phyloP scores from a whole-genome alignment of 2,113 vertebrate genomes.

The Catharus bicknelli region DNA sequence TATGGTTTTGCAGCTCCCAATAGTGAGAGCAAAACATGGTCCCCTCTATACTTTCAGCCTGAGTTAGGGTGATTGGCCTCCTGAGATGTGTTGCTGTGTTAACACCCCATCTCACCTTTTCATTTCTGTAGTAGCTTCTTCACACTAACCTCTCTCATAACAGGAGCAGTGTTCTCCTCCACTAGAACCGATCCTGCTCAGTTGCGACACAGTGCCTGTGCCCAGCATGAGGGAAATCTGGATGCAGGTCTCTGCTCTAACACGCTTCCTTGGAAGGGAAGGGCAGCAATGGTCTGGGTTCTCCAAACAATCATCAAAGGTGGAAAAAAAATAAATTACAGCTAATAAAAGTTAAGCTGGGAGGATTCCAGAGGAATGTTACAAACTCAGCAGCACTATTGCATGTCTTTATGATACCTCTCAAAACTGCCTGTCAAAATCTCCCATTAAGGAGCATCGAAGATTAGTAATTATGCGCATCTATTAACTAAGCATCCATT shows the following conservation, averaged over 20 bases:
- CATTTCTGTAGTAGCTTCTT: not conserved
- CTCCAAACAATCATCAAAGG: not conserved
- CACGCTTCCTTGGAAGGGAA: not conserved
- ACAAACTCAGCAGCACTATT: not conserved
- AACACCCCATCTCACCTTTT: not conserved
- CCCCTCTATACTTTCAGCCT: fast-evolving
- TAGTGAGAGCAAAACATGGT: not conserved
- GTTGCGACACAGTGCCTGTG: not conserved
- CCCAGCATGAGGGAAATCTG: not conserved
- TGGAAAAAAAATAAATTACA: not conserved
- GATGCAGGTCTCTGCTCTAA: not conserved
- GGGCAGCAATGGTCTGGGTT: not conserved
- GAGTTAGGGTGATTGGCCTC: not conserved
- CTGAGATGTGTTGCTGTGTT: not conserved
- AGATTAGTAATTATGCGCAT: conserved; percentile 64
- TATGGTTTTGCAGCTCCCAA: not conserved
- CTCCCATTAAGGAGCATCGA: conserved; percentile 36
- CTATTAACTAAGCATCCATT: conserved; percentile 48
- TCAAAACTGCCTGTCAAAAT: conserved; percentile 46
- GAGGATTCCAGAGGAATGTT: not conserved
- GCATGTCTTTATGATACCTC: conserved; percentile 23
- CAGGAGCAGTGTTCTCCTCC: not conserved
- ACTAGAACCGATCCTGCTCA: not conserved
- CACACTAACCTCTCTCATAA: not conserved
- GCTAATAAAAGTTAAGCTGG: not conserved